Base-by-base conservation (phyloP, 2,888 invertebrate genomes). In the Apamea anceps region DNA sequence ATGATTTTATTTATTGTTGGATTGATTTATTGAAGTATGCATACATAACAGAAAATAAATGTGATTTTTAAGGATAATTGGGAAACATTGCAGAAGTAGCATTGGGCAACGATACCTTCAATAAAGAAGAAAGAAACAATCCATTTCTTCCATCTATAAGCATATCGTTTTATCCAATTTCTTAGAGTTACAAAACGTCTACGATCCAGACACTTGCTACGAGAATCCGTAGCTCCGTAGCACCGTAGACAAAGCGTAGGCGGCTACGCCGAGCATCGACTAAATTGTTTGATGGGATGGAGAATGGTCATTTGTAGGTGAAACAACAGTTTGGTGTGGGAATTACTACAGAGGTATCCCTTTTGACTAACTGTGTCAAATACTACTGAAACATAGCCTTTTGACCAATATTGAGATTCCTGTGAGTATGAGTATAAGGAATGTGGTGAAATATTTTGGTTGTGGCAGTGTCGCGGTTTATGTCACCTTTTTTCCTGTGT, bases 151-250 rank as follows among this genome's bases (percentile, higher is more conserved):
- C 28, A 12, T 10, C 6, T 32, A 48, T 28, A 45, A 25, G 1
- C 25, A 3, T 66, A 67, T 65, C 8, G 18, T 62, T 12, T 15
- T 42, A 28, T 12, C 45, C 25, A 68, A 80, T 66, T 60, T 82
- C 54, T 81, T 13, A n/a, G 5, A 70, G 15, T 51, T 42, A 15
- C 21, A 32, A 25, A 77, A n/a, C 25, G 28, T 21, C 42, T 65
- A n/a, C 51, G 63, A 77, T 60, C 37, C 68, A 74, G 73, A 67
- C 66, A 85, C 32, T 60, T 77, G 77, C 81, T 85, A 81, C 81
- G 81, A 85, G 72, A 73, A 74, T 45, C 25, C 86, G 86, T 85
- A 85, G 77, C 82, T 0, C 60, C 81, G 81, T 84, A 84, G 84
- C 72, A 25, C 3, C 74, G 82, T 87, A 85, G 82, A 68, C 79